These are phyloP conservation scores for Uromys caudimaculatus DNA, from an alignment of 2,797 vertebrate genomes.

Conservation along the genomic window DNA sequence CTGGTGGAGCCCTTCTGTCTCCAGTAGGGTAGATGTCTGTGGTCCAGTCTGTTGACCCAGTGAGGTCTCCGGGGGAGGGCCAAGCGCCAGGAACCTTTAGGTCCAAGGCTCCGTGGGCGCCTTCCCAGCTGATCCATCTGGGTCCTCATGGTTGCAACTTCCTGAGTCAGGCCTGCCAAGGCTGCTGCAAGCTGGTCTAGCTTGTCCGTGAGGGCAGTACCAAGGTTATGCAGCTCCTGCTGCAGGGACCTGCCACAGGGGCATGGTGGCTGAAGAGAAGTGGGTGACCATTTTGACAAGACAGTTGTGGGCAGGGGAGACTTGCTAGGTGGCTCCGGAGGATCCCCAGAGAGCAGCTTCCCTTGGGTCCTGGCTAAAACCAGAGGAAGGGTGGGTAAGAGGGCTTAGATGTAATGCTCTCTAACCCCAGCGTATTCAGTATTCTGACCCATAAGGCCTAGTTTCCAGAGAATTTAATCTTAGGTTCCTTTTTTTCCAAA, in stretches of 20 bases:
- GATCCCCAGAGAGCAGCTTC: not conserved
- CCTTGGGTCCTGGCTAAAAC: conserved; percentile 41
- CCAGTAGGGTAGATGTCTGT: conserved; percentile 62
- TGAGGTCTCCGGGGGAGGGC: conserved; percentile 44
- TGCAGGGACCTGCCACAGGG: conserved; percentile 33
- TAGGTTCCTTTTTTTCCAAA: not conserved
- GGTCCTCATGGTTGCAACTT: conserved; percentile 76
- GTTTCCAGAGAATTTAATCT: conserved; percentile 7
- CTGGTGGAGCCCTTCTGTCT: conserved; percentile 62
- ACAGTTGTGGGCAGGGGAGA: not conserved
- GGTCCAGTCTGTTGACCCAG: not conserved
- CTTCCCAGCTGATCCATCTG: conserved; percentile 74
- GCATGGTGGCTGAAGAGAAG: fast-evolving
- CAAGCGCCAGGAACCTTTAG: conserved; percentile 64
- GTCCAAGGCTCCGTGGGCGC: not conserved
- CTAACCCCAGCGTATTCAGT: fast-evolving
- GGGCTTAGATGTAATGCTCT: not conserved
- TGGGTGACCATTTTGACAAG: fast-evolving
- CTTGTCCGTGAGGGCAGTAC: conserved; percentile 51
- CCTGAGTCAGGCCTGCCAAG: conserved; percentile 74
- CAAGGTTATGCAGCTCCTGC: conserved; percentile 45
- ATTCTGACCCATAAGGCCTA: not conserved
- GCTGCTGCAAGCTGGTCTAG: conserved; percentile 67
- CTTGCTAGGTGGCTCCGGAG: not conserved
- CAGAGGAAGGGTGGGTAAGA: not conserved